Percentiles rank a stretch among this genome's conserved stretches.
phyloP scores from a whole-genome alignment of 2,797 vertebrate genomes.

The Rhinoraja longicauda region DNA sequence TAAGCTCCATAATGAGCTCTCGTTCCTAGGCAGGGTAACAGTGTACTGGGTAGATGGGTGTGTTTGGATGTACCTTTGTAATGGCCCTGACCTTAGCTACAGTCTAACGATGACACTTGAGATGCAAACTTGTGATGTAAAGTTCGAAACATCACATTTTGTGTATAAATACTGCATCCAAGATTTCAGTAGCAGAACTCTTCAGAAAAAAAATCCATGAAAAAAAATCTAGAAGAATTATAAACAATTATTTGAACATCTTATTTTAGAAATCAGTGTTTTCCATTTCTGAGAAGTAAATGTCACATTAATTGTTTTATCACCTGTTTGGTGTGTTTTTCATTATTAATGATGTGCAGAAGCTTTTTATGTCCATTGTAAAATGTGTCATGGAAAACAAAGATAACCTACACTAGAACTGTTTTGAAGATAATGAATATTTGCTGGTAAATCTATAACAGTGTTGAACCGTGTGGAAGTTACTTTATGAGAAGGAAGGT shows the following conservation, averaged over 20 bases:
- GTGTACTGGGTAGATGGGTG: neutral
- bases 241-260: neutral
- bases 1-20: no score
- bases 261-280: neutral
- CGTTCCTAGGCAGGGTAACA: no score
- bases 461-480: neutral
- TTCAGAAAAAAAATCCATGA: no score
- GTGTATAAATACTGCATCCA: neutral
- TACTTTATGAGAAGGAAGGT: no score
- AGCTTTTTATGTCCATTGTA: neutral
- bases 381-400: neutral
- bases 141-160: neutral
- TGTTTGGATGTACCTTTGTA: neutral
- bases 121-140: no score
- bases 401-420: neutral
- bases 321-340: neutral
- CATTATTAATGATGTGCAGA: neutral
- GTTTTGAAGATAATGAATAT: neutral
- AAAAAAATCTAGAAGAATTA: no score
- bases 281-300: neutral
- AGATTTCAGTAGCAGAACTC: no score
- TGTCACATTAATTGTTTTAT: neutral
- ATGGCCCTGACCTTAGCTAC: neutral
- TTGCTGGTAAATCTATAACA: neutral
- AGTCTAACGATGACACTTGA: no score